These are phyloP conservation scores for Enteromius afrohamiltoni DNA, from an alignment of 2,797 vertebrate species.

Conservation along the genomic window DNA sequence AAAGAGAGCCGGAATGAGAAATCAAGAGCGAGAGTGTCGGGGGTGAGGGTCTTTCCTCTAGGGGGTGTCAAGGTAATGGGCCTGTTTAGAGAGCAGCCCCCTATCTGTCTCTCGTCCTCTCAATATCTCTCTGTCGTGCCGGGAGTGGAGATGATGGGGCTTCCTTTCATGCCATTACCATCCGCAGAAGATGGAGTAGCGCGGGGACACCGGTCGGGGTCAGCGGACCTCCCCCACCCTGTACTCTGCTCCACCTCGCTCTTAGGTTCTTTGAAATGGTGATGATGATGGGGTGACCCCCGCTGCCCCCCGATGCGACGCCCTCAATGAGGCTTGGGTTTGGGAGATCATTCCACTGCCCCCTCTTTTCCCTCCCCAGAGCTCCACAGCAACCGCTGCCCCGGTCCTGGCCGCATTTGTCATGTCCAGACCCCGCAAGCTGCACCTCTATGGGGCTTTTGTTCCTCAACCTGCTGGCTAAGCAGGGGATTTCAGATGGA, in stretches of 20 bases:
- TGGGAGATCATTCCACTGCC: conserved; percentile 74
- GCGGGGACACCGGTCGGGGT: conserved; percentile 50
- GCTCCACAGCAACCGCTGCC: conserved; percentile 47
- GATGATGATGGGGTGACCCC: conserved; percentile 64
- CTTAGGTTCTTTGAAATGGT: conserved; percentile 75
- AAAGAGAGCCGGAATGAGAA: conserved; percentile 33
- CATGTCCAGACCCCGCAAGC: conserved; percentile 79
- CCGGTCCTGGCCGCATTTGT: conserved; percentile 80
- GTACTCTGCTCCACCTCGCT: conserved; percentile 53
- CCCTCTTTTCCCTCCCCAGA: conserved; percentile 62
- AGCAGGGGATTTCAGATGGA: conserved; percentile 82
- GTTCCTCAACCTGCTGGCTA: conserved; percentile 86
- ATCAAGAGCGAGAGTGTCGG: conserved; percentile 26
- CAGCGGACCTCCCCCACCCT: conserved; percentile 41
- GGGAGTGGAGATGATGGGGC: conserved; percentile 38
- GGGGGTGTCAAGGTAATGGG: conserved; percentile 49
- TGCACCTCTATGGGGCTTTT: conserved; percentile 82
- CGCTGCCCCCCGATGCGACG: conserved; percentile 58
- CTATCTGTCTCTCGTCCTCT: conserved; percentile 42
- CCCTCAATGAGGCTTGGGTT: conserved; percentile 44
- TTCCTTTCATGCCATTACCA: conserved; percentile 52
- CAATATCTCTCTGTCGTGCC: conserved; percentile 24
- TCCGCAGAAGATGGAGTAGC: conserved; percentile 58
- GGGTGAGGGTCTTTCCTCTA: conserved; percentile 51
- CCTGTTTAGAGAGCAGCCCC: conserved; percentile 36